Base-by-base conservation (phyloP, 2,888 invertebrate species). In the Notodonta dromedarius region DNA sequence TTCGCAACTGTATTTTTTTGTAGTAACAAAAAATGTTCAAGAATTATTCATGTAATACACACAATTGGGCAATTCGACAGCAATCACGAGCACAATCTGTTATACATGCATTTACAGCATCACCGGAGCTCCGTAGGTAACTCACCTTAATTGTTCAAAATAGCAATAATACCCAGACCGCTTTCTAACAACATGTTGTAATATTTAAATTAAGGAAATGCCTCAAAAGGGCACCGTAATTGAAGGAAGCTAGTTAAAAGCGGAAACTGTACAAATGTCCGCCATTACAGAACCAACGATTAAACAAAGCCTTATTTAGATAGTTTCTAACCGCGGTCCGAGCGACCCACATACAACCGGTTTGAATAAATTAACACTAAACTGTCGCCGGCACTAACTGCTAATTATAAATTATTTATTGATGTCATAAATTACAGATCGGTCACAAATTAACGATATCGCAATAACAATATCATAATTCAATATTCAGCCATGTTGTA, bases 341-440 rank as follows among this genome's bases (percentile, higher is more conserved):
- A n/a, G 59, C 62, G 67, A 66, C 68, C 68, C 60, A 66, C 58
- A 62, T 74, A 60, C 56, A 67, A 66, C 65, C 57, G 60, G 68
- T 67, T 60, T 52, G 24, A 59, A 72, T 63, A 73, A 63, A 58
- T 65, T 57, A 63, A 54, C 56, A 32, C 56, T 51, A 35, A 56
- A 56, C 6, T 56, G 56, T 56, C 42, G 7, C 64, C 63, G 55
- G 62, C 55, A 65, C 53, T 62, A 61, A 56, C 58, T 44, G 55
- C 65, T 70, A 73, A 76, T 76, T 76, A 62, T 52, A 63, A 61
- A 67, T 66, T 63, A 76, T 76, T 73, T 68, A 76, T 68, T 48
- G 53, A 58, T 35, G 59, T 50, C 57, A 65, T 75, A 76, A 75
- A 67, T 71, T 65, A 70, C 60, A 57, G 32, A 60, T 71, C 57